A percentile compares a stretch with the other conserved stretches of the same genome.
phyloP scores from a whole-genome alignment of 2,888 invertebrate species.

The Dolomedes plantarius region DNA sequence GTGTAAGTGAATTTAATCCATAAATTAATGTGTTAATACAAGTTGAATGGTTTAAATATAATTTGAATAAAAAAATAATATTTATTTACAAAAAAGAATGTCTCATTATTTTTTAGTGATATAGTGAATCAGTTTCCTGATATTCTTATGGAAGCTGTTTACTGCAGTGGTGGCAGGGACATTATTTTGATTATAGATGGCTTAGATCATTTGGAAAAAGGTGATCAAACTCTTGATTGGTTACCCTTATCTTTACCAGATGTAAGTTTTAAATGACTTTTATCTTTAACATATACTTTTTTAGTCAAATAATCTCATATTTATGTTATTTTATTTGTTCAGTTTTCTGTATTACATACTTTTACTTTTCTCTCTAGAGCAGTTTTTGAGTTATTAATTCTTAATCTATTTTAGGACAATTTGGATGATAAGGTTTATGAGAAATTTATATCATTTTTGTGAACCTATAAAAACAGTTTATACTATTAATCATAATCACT shows the following conservation, averaged over 20 bases:
- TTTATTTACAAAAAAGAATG: too few species aligned
- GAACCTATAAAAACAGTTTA: too few species aligned
- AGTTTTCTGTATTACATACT: background rate
- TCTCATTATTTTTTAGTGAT: slow-evolving; percentile 50
- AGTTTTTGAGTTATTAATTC: too few species aligned
- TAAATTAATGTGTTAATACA: too few species aligned
- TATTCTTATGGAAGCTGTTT: slow-evolving; percentile 54
- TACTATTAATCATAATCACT: too few species aligned
- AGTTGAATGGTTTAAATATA: too few species aligned
- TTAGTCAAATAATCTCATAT: background rate
- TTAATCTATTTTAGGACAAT: too few species aligned
- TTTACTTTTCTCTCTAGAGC: too few species aligned
- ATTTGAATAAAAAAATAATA: too few species aligned
- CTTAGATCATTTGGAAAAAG: slow-evolving; percentile 76
- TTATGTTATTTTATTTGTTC: background rate
- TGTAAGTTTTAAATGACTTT: slow-evolving; percentile 74
- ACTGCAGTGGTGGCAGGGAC: slow-evolving; percentile 9
- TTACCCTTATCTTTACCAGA: slow-evolving; percentile 76
- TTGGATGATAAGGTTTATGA: too few species aligned
- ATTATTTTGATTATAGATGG: slow-evolving; percentile 77
- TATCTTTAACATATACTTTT: slow-evolving; percentile 4
- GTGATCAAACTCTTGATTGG: slow-evolving; percentile 76
- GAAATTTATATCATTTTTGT: too few species aligned
- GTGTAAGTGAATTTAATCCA: slow-evolving; percentile 16
- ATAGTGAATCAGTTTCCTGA: slow-evolving; percentile 52